A percentile compares a stretch with the other conserved stretches of the same genome.
These are phyloP conservation scores for Stomatorhinus ivindoensis DNA, from an alignment of 2,113 vertebrate genomes.

Conservation along the genomic window DNA sequence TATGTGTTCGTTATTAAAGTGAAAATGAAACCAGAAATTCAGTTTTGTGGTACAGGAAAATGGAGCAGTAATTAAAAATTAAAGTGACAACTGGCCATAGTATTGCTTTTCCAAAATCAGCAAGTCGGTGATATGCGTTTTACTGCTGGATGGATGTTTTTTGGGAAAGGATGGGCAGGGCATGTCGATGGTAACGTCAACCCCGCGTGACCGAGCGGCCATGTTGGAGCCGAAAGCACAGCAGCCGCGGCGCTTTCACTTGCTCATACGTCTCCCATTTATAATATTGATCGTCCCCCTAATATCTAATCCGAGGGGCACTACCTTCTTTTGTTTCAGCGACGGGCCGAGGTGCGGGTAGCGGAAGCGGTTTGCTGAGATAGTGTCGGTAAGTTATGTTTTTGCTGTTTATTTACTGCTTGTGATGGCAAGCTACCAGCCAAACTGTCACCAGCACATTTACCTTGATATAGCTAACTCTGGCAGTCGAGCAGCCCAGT, in stretches of 20 bases:
- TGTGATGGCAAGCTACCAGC: background rate
- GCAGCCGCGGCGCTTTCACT: background rate
- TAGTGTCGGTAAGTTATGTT: slow-evolving; percentile 12
- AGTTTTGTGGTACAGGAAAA: background rate
- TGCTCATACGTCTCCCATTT: background rate
- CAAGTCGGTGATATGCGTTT: no score
- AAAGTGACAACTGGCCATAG: background rate
- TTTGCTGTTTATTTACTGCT: background rate
- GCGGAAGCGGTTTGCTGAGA: background rate
- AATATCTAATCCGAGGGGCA: background rate
- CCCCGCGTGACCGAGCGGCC: slow-evolving; percentile 18
- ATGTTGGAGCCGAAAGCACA: slow-evolving; percentile 11
- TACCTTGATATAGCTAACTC: background rate
- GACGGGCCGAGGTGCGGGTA: background rate
- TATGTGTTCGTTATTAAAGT: background rate
- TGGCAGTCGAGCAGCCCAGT: background rate
- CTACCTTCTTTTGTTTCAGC: background rate
- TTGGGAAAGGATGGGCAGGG: background rate
- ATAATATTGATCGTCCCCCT: background rate
- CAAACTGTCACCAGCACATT: background rate
- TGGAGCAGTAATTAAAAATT: background rate
- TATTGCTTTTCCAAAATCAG: background rate
- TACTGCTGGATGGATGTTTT: background rate
- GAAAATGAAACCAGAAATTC: background rate
- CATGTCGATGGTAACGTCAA: background rate